phyloP scores from a whole-genome alignment of 1,140 invertebrate species.

The Periplaneta americana region DNA sequence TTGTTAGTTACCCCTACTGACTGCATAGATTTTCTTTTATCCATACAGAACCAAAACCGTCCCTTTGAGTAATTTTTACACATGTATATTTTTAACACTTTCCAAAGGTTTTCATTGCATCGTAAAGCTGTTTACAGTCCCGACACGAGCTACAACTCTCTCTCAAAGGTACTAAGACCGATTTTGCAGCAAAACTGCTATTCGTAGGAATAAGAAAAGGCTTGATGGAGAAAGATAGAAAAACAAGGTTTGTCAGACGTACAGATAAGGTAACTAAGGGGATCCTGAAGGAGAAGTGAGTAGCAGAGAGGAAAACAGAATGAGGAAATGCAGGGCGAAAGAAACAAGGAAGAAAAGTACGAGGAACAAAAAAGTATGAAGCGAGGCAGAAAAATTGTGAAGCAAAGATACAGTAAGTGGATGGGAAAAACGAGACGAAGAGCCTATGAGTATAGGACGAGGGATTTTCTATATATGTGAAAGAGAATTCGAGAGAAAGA shows the following conservation, averaged over 20 bases:
- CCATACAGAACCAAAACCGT: too few species aligned
- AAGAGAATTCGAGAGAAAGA: not conserved
- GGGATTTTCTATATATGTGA: not conserved
- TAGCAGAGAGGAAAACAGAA: not conserved
- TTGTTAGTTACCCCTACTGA: too few species aligned
- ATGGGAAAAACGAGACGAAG: too few species aligned
- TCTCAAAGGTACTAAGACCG: not conserved
- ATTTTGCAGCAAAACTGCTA: not conserved
- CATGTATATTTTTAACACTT: too few species aligned
- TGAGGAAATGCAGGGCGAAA: too few species aligned
- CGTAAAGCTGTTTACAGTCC: not conserved
- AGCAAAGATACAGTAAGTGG: not conserved
- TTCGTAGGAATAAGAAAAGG: not conserved
- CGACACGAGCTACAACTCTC: not conserved
- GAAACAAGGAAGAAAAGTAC: not conserved
- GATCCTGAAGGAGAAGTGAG: not conserved
- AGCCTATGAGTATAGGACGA: not conserved
- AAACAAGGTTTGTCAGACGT: not conserved
- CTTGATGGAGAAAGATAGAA: not conserved
- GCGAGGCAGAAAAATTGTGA: not conserved
- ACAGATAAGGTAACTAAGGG: not conserved
- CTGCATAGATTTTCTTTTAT: too few species aligned
- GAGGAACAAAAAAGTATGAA: not conserved
- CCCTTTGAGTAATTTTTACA: too few species aligned
- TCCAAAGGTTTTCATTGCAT: not conserved